Evolutionary conservation across 2,888 invertebrate genomes (phyloP).

Genomic region (Catonia carolina): DNA sequence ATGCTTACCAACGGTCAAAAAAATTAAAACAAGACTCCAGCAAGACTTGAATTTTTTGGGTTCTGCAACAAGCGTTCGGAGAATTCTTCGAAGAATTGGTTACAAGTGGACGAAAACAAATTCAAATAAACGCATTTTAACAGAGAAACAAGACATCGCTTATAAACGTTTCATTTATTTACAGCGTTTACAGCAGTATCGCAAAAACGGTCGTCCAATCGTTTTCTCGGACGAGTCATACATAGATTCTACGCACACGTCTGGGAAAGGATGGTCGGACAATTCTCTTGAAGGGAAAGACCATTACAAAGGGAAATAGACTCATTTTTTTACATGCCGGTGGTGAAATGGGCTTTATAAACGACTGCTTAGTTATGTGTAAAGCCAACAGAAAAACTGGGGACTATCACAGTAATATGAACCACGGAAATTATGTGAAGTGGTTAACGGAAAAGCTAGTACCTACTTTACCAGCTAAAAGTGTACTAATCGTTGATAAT

Average conservation of each 20-base stretch:
- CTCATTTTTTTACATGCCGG: constrained; percentile 15
- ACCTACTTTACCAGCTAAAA: constrained; percentile 10
- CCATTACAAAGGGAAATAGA: constrained; percentile 11
- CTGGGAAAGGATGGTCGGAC: constrained; percentile 6
- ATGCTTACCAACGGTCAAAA: neutral
- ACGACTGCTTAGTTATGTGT: constrained; percentile 12
- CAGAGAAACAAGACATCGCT: neutral
- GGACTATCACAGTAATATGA: constrained; percentile 19
- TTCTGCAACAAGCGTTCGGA: neutral
- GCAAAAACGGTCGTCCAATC: constrained; percentile 11
- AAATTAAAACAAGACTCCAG: neutral
- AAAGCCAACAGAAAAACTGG: constrained; percentile 7
- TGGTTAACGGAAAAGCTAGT: constrained; percentile 10
- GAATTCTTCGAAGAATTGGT: constrained; percentile 5
- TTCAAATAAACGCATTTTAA: constrained; percentile 1
- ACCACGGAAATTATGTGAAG: constrained; percentile 9
- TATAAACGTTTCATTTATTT: constrained; percentile 4
- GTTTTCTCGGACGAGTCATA: constrained; percentile 15
- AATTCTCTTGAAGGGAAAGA: neutral
- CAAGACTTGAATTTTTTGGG: constrained; percentile 15
- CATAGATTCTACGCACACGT: neutral
- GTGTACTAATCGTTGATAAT: constrained; percentile 17
- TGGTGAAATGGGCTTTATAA: constrained; percentile 18
- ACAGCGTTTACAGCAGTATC: neutral
- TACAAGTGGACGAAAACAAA: constrained; percentile 13